Conservation (phyloP, 1,140 invertebrate species). For the Nilaparvata lugens region DNA sequence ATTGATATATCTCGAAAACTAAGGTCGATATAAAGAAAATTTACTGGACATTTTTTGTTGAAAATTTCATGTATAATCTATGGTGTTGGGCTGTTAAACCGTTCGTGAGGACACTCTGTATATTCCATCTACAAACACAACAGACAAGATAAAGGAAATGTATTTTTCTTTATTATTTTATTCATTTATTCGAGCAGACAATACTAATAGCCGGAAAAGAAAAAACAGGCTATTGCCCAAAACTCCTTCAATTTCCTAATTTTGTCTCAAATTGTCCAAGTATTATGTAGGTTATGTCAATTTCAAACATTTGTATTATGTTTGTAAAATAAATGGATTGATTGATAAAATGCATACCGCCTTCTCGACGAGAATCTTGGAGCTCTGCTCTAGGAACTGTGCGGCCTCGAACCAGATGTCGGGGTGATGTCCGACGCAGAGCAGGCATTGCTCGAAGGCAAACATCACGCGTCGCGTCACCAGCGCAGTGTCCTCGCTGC, state of each 20-base stretch:
- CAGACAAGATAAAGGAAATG: no score
- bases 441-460: constrained; percentile 93
- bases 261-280: no score
- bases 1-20: no score
- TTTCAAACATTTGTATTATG: not conserved
- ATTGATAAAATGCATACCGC: constrained; percentile 63
- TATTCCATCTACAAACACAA: no score
- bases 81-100: no score
- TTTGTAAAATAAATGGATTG: not conserved
- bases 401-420: constrained; percentile 99
- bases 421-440: constrained; percentile 94
- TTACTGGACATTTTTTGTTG: no score
- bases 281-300: no score
- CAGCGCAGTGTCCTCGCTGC: constrained; percentile 88
- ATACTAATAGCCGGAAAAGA: not conserved
- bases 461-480: constrained; percentile 95
- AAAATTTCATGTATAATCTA: no score
- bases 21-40: no score
- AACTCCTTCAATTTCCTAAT: no score
- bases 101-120: no score
- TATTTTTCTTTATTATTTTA: not conserved
- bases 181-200: not conserved
- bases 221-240: no score
- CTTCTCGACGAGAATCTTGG: constrained; percentile 87
- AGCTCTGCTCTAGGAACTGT: constrained; percentile 88